Evolutionary conservation across 1,140 invertebrate species (phyloP), one percentile per base, ranked within the genome.

Genomic region (Danaus plexippus): DNA sequence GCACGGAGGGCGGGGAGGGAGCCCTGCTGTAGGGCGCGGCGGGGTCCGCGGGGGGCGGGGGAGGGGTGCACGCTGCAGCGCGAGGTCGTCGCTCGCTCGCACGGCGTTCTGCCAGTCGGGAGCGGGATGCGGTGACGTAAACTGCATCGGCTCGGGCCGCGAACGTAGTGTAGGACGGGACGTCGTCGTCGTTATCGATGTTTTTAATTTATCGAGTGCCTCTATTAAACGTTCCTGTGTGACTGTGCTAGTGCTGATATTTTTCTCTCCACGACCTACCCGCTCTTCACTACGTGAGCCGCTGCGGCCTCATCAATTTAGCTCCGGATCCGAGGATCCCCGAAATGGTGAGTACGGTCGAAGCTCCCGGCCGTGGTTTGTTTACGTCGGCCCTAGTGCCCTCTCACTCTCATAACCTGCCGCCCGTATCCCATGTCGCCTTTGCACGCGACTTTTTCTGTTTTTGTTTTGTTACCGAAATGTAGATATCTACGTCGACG

Each of bases 61-160:
- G 22, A 32, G 22, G 70, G 81, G 73, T 79, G 79, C 80, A 84
- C 79, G 77, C 73, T 83, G 83, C 79, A 83, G 79, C 80, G 77
- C 77, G 80, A 82, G 80, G 79, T 84, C 80, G 82, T 82, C 79
- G 80, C 73, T 83, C 80, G 83, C 80, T 77, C 73, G 76, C 78
- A 67, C 67, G 67, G 72, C 69, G 73, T 57, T 58, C 64, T 46
- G 80, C 73, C 83, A 86, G 83, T 86, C 80, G 78, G 83, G 80
- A 86, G 83, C 83, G 83, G 83, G 83, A 84, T 86, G 83, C 83
- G 83, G 83, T 86, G 83, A 86, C 83, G 83, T 85, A 84, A 80
- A 83, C 78, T 86, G 83, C 83, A 86, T 72, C 76, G 83, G 83
- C 81, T 75, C 68, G 77, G 75, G 83, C 80, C 83, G 81, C 71